Evolutionary conservation across 2,113 vertebrate species (phyloP).

Genomic region (Candoia aspera): DNA sequence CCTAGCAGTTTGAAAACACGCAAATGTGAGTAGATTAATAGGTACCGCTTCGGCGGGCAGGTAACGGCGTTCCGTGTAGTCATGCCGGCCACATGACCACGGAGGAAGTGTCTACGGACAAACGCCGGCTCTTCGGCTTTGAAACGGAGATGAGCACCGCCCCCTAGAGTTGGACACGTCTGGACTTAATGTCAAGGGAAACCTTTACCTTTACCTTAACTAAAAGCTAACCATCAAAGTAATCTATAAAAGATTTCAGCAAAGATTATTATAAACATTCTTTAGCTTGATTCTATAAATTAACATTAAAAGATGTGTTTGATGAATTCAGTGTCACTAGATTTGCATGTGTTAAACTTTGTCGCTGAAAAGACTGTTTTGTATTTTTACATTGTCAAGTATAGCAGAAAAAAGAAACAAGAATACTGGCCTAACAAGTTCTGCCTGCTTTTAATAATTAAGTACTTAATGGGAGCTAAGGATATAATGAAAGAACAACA

Average conservation of each 20-base stretch:
- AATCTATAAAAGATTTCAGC: neutral
- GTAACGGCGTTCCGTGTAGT: too few relatives aligned
- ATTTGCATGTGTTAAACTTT: neutral
- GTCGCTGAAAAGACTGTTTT: neutral
- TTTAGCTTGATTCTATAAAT: neutral
- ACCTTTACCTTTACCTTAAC: too few relatives aligned
- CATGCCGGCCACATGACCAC: too few relatives aligned
- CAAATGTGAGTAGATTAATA: too few relatives aligned
- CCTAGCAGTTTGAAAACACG: too few relatives aligned
- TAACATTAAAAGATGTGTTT: neutral
- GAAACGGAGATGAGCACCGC: too few relatives aligned
- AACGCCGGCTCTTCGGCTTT: too few relatives aligned
- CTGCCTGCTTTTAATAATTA: conserved; percentile 1
- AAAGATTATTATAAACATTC: neutral
- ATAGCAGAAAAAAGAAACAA: neutral
- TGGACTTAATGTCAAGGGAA: too few relatives aligned
- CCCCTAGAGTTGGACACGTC: too few relatives aligned
- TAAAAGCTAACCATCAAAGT: neutral
- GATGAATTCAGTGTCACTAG: neutral
- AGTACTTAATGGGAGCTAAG: neutral
- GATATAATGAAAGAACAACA: neutral
- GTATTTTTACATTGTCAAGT: neutral
- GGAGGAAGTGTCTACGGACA: too few relatives aligned
- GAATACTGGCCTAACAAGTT: neutral
- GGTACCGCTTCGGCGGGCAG: too few relatives aligned